Evolutionary conservation across 2,113 vertebrate genomes (phyloP).

Genomic region (Brachypodius melanocephalos): DNA sequence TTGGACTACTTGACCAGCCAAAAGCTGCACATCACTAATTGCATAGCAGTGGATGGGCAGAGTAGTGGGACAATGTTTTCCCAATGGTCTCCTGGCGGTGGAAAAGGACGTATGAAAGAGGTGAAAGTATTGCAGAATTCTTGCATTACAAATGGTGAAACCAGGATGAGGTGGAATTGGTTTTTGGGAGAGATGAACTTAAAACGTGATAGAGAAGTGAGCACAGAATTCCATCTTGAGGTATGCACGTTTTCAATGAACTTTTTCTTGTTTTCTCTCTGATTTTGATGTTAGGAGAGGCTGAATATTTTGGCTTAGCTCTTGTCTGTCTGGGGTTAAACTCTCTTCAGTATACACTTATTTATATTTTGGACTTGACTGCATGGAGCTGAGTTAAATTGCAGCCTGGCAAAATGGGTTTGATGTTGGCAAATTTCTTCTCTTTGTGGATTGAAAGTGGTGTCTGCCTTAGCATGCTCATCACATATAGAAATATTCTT

Average conservation of each 20-base stretch:
- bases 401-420: not conserved
- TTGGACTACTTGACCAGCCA: not conserved
- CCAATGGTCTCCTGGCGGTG: fast-evolving
- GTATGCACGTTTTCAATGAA: fast-evolving
- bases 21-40: not conserved
- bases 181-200: not conserved
- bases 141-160: not conserved
- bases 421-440: not conserved
- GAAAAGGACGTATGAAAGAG: not conserved
- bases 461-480: not conserved
- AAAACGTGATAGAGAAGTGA: not conserved
- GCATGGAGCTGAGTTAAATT: not conserved
- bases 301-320: not conserved
- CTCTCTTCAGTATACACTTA: not conserved
- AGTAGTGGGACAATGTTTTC: not conserved
- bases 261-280: not conserved
- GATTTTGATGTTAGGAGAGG: not conserved
- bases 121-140: not conserved
- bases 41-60: not conserved
- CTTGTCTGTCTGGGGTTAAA: not conserved
- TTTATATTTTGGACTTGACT: not conserved
- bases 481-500: not conserved
- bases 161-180: not conserved
- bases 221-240: not conserved
- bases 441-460: not conserved